Base-by-base conservation (phyloP, 2,888 invertebrate genomes). In the Chouioia cunea region DNA sequence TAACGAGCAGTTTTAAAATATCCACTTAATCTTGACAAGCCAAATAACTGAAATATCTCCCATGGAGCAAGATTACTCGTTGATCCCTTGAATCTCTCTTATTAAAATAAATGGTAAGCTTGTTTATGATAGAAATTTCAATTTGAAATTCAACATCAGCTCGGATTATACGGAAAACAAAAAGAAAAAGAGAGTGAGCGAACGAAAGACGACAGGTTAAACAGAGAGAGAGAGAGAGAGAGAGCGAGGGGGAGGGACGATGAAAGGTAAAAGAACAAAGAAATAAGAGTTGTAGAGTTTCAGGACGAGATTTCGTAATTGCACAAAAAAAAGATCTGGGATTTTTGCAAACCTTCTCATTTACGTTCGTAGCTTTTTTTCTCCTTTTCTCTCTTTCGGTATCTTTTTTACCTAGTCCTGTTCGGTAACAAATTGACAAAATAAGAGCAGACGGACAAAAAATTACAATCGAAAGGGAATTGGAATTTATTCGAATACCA, bases 71-170 rank as follows among this genome's bases (percentile, higher is more conserved):
- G 27, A 67, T 67, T 64, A 59, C 54, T 20, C 64, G 62, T 20
- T 67, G 57, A 20, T 20, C n/a, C 27, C 47, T 16, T n/a, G 23
- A 48, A 63, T 47, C 52, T 65, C 43, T 44, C 54, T 65, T 68
- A 71, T 71, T 71, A 68, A 71, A 71, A 65, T 71, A 71, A 71
- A 71, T 68, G 63, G 64, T 65, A 71, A 68, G 59, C 67, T 71
- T 50, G 68, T 68, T 71, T 71, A 71, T 60, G 50, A 46, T 50
- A 65, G 65, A 68, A 68, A 71, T 67, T 71, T 68, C 56, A 71
- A 71, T 71, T 54, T 65, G n/a, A 59, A 68, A 65, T 59, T 65
- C 59, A 66, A 52, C 52, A 36, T 65, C 54, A 16, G 2, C 20
- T 53, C 27, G 14, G n/a, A 22, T 27, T 22, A 12, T 14, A 27